Percentiles rank a stretch among this genome's conserved stretches.
These are phyloP conservation scores for Psilopogon haemacephalus DNA, from an alignment of 2,113 vertebrate species.

Conservation along the genomic window DNA sequence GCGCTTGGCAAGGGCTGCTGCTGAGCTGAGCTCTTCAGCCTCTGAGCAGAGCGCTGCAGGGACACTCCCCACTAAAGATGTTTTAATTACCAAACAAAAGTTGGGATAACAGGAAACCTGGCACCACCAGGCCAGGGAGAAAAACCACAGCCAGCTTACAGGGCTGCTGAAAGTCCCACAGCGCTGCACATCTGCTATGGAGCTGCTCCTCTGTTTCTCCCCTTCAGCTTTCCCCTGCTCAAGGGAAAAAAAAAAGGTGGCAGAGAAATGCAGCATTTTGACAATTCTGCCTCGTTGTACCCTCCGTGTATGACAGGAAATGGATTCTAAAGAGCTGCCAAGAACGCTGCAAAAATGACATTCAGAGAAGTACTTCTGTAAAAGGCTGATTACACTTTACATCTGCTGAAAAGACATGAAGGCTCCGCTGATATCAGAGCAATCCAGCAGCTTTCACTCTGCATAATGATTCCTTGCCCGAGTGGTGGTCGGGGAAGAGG, in stretches of 20 bases:
- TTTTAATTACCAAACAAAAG: constrained; percentile 45
- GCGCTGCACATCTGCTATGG: background rate
- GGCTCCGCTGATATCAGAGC: constrained; percentile 38
- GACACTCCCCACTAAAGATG: background rate
- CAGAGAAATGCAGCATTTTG: constrained; percentile 8
- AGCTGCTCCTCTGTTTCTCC: background rate
- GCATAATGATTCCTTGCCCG: constrained; percentile 23
- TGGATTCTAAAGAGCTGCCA: constrained; percentile 63
- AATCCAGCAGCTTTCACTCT: constrained; percentile 43
- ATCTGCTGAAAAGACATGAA: constrained; percentile 57
- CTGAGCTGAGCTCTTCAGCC: background rate
- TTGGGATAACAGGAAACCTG: constrained; percentile 19
- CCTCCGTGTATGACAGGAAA: constrained; percentile 42
- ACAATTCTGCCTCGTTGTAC: constrained; percentile 47
- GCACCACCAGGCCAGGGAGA: background rate
- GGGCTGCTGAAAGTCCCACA: background rate
- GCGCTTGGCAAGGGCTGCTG: constrained; percentile 8
- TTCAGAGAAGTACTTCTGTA: constrained; percentile 61
- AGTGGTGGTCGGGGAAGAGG: constrained; percentile 12
- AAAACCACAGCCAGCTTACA: background rate
- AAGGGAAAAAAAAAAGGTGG: background rate
- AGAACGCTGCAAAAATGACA: constrained; percentile 57
- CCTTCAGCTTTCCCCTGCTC: background rate
- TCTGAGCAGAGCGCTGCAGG: background rate
- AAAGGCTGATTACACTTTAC: constrained; percentile 65